A percentile compares a stretch with the other conserved stretches of the same genome.
These are phyloP conservation scores for Tipula helvola DNA, from an alignment of 2,888 invertebrate species.

Conservation along the genomic window DNA sequence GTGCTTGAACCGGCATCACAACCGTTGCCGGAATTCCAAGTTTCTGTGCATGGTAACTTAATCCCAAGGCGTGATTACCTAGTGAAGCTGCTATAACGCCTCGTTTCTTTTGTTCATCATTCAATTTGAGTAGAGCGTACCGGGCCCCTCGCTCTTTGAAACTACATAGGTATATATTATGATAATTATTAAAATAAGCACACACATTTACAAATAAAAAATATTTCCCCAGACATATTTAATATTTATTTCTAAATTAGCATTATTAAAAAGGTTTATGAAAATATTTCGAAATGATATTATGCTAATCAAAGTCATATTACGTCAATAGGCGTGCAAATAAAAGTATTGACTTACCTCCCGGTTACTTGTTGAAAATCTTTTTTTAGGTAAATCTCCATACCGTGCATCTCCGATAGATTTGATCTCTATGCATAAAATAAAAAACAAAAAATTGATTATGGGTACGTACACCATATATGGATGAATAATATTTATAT, in stretches of 20 bases:
- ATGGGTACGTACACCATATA: too few species aligned
- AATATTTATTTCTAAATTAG: not conserved
- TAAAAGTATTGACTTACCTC: slow-evolving; percentile 44
- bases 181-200: too few species aligned
- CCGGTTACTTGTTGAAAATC: slow-evolving; percentile 93
- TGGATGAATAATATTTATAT: slow-evolving; percentile 15
- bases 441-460: not conserved
- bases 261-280: not conserved
- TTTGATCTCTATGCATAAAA: slow-evolving; percentile 61
- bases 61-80: slow-evolving; percentile 81
- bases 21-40: slow-evolving; percentile 64
- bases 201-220: not conserved
- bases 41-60: slow-evolving; percentile 65
- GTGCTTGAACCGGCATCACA: slow-evolving; percentile 91
- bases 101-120: slow-evolving; percentile 51
- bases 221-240: not conserved
- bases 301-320: not conserved
- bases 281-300: not conserved
- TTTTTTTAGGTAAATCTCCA: slow-evolving; percentile 87
- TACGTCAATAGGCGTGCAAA: not conserved
- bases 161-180: slow-evolving; percentile 36
- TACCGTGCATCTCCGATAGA: slow-evolving; percentile 60
- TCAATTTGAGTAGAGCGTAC: slow-evolving; percentile 65
- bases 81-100: slow-evolving; percentile 90
- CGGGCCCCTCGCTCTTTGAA: slow-evolving; percentile 93